Conservation (phyloP, 2,113 vertebrate species). For the Chroicocephalus ridibundus region DNA sequence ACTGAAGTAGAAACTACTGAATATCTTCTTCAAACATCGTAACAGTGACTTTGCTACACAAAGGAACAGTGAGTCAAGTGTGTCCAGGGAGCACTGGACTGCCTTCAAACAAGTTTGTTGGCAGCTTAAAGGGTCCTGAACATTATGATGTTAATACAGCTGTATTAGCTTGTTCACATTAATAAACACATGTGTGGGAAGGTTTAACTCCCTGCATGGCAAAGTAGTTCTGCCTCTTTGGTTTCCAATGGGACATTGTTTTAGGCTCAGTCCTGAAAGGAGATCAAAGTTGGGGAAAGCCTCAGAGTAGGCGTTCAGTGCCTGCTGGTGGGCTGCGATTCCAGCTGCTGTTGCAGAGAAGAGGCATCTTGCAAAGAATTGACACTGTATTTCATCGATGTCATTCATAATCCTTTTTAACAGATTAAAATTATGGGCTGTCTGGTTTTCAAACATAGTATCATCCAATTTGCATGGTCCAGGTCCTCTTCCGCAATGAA, state of each 20-base stretch:
- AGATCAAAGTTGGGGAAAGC: constrained; percentile 15
- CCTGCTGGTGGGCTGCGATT: neutral
- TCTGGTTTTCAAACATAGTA: constrained; percentile 52
- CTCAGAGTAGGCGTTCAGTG: neutral
- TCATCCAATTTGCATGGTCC: constrained; percentile 62
- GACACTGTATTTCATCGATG: constrained; percentile 38
- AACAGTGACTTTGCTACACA: neutral
- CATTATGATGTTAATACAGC: constrained; percentile 13
- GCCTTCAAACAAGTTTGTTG: constrained; percentile 35
- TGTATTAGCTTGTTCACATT: constrained; percentile 24
- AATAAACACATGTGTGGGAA: constrained; percentile 33
- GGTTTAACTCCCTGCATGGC: neutral
- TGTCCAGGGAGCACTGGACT: neutral
- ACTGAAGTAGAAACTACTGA: neutral
- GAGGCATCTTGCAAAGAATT: constrained; percentile 10
- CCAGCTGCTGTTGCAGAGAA: constrained; percentile 4
- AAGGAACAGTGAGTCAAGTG: neutral
- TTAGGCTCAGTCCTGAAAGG: neutral
- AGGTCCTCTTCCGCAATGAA: constrained; percentile 32
- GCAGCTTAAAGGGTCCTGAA: neutral
- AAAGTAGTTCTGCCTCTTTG: constrained; percentile 14
- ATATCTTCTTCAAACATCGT: neutral
- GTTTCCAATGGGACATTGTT: constrained; percentile 16
- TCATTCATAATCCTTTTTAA: constrained; percentile 47
- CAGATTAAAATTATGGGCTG: constrained; percentile 56